Evolutionary conservation across 2,888 invertebrate species (phyloP).

Genomic region (Griposia aprilina): DNA sequence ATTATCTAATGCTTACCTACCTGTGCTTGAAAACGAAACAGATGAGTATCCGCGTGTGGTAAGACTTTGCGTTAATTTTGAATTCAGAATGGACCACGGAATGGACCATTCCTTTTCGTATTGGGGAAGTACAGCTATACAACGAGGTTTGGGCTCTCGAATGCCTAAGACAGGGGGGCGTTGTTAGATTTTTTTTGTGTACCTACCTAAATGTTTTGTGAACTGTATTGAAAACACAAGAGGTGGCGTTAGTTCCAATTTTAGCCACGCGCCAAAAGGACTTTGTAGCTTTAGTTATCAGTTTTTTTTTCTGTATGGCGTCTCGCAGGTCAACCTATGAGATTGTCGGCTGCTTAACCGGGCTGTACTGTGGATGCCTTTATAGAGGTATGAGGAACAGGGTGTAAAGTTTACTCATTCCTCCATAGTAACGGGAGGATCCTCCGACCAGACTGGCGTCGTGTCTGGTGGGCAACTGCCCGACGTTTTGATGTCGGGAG

Average conservation of each 20-base stretch:
- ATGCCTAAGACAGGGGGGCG: not conserved
- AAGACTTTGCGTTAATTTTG: not conserved
- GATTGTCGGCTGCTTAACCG: not conserved
- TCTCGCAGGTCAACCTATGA: not conserved
- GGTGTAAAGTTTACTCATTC: no score
- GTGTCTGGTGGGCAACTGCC: no score
- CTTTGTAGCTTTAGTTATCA: not conserved
- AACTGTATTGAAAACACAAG: no score
- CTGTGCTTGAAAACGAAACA: conserved; percentile 7
- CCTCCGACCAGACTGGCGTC: no score
- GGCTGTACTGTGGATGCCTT: not conserved
- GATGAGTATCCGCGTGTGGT: not conserved
- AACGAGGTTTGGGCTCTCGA: not conserved
- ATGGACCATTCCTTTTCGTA: not conserved
- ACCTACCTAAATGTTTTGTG: no score
- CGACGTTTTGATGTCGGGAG: no score
- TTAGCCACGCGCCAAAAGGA: no score
- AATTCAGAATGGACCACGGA: not conserved
- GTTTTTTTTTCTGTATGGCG: not conserved
- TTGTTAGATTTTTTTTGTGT: no score
- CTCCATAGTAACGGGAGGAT: no score
- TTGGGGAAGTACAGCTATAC: not conserved
- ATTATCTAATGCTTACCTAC: conserved; percentile 27
- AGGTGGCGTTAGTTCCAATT: no score
- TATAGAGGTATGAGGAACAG: no score